Base-by-base conservation (phyloP, 2,888 invertebrate species). In the Biston stratarius region DNA sequence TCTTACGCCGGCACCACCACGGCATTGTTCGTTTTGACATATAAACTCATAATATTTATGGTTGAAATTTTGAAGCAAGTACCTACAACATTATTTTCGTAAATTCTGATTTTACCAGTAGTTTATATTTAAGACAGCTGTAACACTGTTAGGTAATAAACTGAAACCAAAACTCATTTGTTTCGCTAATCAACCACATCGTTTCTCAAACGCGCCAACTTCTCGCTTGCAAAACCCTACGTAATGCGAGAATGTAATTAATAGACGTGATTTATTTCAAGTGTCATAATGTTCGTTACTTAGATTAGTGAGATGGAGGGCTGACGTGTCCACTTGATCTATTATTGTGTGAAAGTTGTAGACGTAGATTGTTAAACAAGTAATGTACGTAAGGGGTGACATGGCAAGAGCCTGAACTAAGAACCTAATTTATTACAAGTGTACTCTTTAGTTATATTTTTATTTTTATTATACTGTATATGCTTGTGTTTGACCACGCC, bases 261-360 rank as follows among this genome's bases (percentile, higher is more conserved):
- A 71, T 71, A 67, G 57, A 68, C 63, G 68, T 71, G 68, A 73
- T 73, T 73, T 71, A 73, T 73, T 67, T 65, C 55, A 49, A 69
- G 64, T 64, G 62, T 58, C 73, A 67, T 70, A 71, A 67, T 64
- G 71, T 67, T 68, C 69, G 64, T 71, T 71, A 70, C 57, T 66
- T 62, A 69, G 63, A 69, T 64, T 69, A 65, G 63, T 53, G 61
- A 67, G 67, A 65, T 64, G 69, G 67, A 63, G 67, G 62, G 48
- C 64, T 62, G 69, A 70, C 64, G 66, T 64, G 73, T 62, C 58
- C 70, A 53, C 51, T 70, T 71, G 70, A 71, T 73, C 68, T 70
- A 73, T 68, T 68, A 64, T 60, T 14, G 51, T 47, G 51, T 14
- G 61, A 49, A 64, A 64, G 45, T 45, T 45, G 45, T 45, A n/a